Evolutionary conservation across 1,140 invertebrate genomes (phyloP).

Genomic region (Leptinotarsa texana): DNA sequence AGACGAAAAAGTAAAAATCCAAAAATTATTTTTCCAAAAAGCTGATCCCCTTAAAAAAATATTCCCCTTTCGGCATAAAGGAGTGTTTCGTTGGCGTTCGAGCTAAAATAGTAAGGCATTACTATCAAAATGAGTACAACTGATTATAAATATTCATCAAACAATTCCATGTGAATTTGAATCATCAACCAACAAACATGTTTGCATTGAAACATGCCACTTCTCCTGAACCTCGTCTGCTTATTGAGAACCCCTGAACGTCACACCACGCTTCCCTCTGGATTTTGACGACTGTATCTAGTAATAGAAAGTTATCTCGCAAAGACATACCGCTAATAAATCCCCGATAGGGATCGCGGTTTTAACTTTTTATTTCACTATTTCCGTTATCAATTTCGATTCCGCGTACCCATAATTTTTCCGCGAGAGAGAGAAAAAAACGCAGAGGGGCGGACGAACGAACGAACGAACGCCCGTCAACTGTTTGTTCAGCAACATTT

Average conservation of each 20-base stretch:
- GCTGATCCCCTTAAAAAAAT: too few species aligned
- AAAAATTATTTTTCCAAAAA: too few species aligned
- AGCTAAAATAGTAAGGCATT: too few species aligned
- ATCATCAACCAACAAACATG: too few species aligned
- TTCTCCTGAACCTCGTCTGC: too few species aligned
- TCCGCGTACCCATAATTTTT: slow-evolving; percentile 22
- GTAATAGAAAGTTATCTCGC: slow-evolving; percentile 34
- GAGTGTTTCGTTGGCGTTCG: too few species aligned
- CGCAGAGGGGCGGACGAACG: background rate
- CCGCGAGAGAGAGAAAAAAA: background rate
- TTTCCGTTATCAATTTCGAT: slow-evolving; percentile 22
- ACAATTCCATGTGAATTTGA: too few species aligned
- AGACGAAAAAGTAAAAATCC: too few species aligned
- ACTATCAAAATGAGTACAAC: too few species aligned
- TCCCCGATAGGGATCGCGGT: slow-evolving; percentile 25
- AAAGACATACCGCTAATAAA: slow-evolving; percentile 39
- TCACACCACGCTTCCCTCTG: slow-evolving; percentile 8
- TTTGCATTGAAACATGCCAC: too few species aligned
- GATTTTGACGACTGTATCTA: slow-evolving; percentile 19
- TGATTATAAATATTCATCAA: too few species aligned
- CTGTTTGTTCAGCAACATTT: slow-evolving; percentile 43
- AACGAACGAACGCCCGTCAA: slow-evolving; percentile 9
- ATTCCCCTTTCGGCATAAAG: too few species aligned
- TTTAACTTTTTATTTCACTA: slow-evolving; percentile 29
- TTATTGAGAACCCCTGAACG: slow-evolving; percentile 21